Evolutionary conservation across 1,140 invertebrate species (phyloP).

Genomic region (Andrena cerasifolii): DNA sequence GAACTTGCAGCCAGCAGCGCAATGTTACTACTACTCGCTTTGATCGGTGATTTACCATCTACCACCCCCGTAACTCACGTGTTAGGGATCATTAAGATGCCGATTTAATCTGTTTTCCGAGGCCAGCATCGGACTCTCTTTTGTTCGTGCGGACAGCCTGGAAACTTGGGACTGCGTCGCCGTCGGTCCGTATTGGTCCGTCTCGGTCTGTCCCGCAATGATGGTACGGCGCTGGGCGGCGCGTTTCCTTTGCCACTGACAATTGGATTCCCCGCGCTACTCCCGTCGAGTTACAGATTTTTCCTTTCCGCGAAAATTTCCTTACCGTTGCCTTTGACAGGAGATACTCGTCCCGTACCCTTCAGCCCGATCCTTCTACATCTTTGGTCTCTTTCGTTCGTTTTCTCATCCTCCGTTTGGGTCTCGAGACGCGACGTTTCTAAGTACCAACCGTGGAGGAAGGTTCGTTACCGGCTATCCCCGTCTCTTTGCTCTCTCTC

Average conservation of each 20-base stretch:
- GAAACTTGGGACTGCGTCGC: too few relatives aligned
- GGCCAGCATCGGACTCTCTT: neutral
- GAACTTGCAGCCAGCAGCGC: too few relatives aligned
- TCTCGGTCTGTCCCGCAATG: constrained; percentile 18
- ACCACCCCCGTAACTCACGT: too few relatives aligned
- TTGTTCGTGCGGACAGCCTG: constrained; percentile 7
- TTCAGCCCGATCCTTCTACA: too few relatives aligned
- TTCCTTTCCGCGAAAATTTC: constrained; percentile 69
- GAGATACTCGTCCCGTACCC: constrained; percentile 32
- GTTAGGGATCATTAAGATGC: too few relatives aligned
- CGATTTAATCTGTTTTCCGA: neutral
- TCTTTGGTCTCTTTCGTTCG: constrained; percentile 4
- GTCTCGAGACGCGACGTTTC: constrained; percentile 34
- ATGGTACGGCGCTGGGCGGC: constrained; percentile 1
- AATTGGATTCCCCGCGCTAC: constrained; percentile 72
- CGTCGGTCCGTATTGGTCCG: constrained; percentile 35
- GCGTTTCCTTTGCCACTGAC: constrained; percentile 66
- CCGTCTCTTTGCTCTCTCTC: neutral
- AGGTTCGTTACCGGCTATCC: constrained; percentile 55
- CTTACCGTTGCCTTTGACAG: constrained; percentile 64
- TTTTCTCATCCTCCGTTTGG: constrained; percentile 6
- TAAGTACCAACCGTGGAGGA: constrained; percentile 58
- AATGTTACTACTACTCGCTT: too few relatives aligned
- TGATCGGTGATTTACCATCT: too few relatives aligned
- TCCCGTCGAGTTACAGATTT: constrained; percentile 73